A percentile compares a stretch with the other conserved stretches of the same genome.
phyloP scores from a whole-genome alignment of 2,113 vertebrate genomes.

The Eclectus roratus region DNA sequence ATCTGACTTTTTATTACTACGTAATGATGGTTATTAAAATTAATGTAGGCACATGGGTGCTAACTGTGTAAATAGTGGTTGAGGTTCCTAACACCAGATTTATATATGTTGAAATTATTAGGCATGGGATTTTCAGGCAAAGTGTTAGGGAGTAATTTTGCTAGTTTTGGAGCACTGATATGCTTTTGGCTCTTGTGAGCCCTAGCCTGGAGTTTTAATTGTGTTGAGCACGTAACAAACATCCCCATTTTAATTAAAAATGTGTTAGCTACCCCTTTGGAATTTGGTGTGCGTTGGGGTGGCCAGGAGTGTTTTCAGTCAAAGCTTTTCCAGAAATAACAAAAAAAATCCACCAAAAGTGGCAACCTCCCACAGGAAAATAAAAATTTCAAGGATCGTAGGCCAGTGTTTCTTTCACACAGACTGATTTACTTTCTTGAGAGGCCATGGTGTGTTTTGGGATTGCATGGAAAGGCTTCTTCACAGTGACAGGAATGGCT shows the following conservation, averaged over 20 bases:
- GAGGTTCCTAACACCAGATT: not conserved
- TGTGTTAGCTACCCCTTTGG: not conserved
- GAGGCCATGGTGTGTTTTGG: not conserved
- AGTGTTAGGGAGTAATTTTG: not conserved
- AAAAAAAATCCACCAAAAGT: not conserved
- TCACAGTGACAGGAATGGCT: not conserved
- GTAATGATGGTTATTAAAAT: not conserved
- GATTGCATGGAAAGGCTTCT: not conserved
- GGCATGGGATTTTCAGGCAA: not conserved
- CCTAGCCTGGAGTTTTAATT: not conserved
- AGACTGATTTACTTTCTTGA: not conserved
- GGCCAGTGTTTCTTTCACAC: not conserved
- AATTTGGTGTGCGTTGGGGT: not conserved
- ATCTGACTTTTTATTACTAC: not conserved
- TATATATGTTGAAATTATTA: not conserved
- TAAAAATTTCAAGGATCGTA: not conserved
- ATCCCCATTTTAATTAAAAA: not conserved
- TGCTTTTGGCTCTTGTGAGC: not conserved
- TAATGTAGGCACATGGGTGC: accelerated
- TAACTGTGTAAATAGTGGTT: not conserved
- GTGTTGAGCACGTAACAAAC: not conserved
- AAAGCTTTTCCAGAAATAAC: not conserved
- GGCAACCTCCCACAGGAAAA: not conserved
- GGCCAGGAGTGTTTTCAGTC: not conserved
- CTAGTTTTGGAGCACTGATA: not conserved